phyloP scores from a whole-genome alignment of 2,113 vertebrate species.

The Bettongia penicillata region DNA sequence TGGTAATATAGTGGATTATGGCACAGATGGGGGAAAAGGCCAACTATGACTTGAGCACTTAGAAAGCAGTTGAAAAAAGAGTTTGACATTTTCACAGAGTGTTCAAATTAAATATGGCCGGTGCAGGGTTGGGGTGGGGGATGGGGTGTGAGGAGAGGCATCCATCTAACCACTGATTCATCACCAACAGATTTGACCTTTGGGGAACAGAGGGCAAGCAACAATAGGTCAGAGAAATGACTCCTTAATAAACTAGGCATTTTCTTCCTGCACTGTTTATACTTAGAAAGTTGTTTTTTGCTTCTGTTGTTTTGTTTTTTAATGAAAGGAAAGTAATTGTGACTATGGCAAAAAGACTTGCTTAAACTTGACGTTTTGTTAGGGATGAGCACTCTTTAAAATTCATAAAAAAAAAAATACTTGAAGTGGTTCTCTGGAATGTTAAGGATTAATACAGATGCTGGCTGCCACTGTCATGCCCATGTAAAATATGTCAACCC shows the following conservation, averaged over 20 bases:
- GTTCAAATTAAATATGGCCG: slow-evolving; percentile 43
- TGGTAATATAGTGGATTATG: not conserved
- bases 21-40: slow-evolving; percentile 34
- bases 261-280: slow-evolving; percentile 75
- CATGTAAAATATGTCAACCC: slow-evolving; percentile 81
- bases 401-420: slow-evolving; percentile 77
- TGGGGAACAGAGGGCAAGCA: slow-evolving; percentile 68
- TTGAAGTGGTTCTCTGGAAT: slow-evolving; percentile 81
- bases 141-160: not conserved
- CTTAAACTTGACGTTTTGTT: slow-evolving; percentile 85
- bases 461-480: slow-evolving; percentile 81
- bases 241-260: slow-evolving; percentile 64
- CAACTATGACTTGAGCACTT: slow-evolving; percentile 33
- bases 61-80: slow-evolving; percentile 23
- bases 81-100: slow-evolving; percentile 36
- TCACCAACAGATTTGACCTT: slow-evolving; percentile 51
- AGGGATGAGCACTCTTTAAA: slow-evolving; percentile 80
- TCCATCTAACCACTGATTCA: slow-evolving; percentile 37
- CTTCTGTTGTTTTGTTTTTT: slow-evolving; percentile 41
- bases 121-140: slow-evolving; percentile 9
- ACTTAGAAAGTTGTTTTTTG: slow-evolving; percentile 74
- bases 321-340: slow-evolving; percentile 82
- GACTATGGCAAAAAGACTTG: slow-evolving; percentile 81
- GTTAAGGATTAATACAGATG: slow-evolving; percentile 78
- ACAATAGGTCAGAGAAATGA: slow-evolving; percentile 63